These are phyloP conservation scores for Ochotona curzoniae DNA, from an alignment of 2,113 vertebrate species.

Conservation along the genomic window DNA sequence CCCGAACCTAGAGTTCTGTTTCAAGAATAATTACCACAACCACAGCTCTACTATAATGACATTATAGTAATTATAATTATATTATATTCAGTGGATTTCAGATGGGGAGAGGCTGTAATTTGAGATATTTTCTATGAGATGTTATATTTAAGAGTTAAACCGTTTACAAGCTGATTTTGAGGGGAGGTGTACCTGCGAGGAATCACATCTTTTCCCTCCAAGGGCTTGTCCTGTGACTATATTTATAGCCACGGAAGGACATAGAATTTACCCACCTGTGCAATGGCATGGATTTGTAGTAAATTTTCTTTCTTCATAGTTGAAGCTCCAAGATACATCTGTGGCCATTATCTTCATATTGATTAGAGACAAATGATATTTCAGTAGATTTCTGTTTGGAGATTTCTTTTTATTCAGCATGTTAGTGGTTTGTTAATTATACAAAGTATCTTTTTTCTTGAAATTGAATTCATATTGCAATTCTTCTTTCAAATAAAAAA, in stretches of 20 bases:
- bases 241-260: neutral
- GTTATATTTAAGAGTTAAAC: constrained; percentile 51
- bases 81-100: constrained; percentile 53
- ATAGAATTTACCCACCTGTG: neutral
- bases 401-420: neutral
- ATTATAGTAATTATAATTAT: too few species aligned
- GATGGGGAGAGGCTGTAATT: constrained; percentile 37
- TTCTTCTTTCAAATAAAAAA: constrained; percentile 23
- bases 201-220: neutral
- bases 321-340: constrained; percentile 31
- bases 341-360: neutral
- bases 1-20: neutral
- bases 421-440: neutral
- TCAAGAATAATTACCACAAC: constrained; percentile 39
- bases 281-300: neutral
- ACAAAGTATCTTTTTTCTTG: constrained; percentile 19
- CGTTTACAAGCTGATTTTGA: constrained; percentile 48
- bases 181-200: neutral
- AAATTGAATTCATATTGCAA: constrained; percentile 3
- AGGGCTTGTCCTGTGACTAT: neutral
- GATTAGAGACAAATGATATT: neutral
- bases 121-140: constrained; percentile 52
- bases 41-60: constrained; percentile 41
- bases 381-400: neutral
- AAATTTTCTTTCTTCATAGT: constrained; percentile 35